Conservation (phyloP, 2,797 vertebrate species). For the Trematomus bernacchii region DNA sequence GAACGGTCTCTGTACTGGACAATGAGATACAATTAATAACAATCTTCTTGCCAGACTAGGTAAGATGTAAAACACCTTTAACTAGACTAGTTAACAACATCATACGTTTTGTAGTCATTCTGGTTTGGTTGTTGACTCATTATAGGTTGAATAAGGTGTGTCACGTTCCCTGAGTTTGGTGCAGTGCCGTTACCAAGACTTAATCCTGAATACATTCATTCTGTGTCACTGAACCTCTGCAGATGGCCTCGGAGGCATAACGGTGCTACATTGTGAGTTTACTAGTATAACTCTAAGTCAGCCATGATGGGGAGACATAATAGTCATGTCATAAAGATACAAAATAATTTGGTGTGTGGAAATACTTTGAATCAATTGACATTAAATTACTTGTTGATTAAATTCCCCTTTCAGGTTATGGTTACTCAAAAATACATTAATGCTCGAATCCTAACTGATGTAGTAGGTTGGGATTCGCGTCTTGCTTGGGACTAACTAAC, state of each 20-base stretch:
- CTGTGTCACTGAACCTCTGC: slow-evolving; percentile 20
- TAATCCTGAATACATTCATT: slow-evolving; percentile 30
- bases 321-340: background rate
- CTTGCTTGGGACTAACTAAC: background rate
- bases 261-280: slow-evolving; percentile 33
- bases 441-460: background rate
- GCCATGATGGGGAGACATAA: slow-evolving; percentile 7
- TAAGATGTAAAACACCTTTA: background rate
- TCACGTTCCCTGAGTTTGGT: slow-evolving; percentile 68
- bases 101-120: slow-evolving; percentile 6
- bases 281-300: slow-evolving; percentile 13
- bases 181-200: slow-evolving; percentile 34
- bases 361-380: background rate
- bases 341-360: background rate
- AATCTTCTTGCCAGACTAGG: slow-evolving; percentile 9
- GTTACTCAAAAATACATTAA: background rate
- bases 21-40: background rate
- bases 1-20: slow-evolving; percentile 6
- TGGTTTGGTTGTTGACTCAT: slow-evolving; percentile 27
- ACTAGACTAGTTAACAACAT: background rate
- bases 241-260: slow-evolving; percentile 29
- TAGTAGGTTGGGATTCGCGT: background rate
- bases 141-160: slow-evolving; percentile 22
- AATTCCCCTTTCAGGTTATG: background rate
- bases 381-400: background rate